Evolutionary conservation across 2,113 vertebrate species (phyloP), one percentile per base, ranked within the genome.

Genomic region (Manacus vitellinus): DNA sequence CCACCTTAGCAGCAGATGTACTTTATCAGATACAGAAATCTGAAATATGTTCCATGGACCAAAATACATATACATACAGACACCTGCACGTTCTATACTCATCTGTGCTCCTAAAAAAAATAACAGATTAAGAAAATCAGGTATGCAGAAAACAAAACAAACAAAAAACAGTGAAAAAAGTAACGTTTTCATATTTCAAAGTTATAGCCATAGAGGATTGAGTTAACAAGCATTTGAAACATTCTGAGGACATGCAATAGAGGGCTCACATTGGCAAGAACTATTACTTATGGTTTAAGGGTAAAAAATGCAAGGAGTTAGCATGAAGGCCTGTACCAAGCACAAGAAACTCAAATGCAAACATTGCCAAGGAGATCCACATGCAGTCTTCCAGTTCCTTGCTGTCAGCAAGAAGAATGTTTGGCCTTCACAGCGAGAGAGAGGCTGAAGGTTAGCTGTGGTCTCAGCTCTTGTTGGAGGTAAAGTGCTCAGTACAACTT

Each of bases 401-500:
- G 15, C 35, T 73, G 19, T 4, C 17, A 30, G 39, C 30, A 80
- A 82, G 49, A 65, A 82, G 14, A 79, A 79, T 4, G 3, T 17
- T 49, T 49, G 30, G 14, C 28, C 33, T 58, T 79, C n/a, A 2
- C 2, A 1, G 31, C 4, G 0, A 72, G n/a, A 47, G 4, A 20
- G 49, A 74, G 63, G 71, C 0, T 58, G 56, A 27, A 79, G 46
- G 55, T 77, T 46, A 66, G 59, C 31, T 74, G 61, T 7, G 5
- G 16, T n/a, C 39, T 77, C 17, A 51, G 39, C 4, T 59, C 49
- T 43, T 49, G 28, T 41, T 62, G n/a, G 18, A 77, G 8, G 23
- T 30, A 6, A 87, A 62, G n/a, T 0, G 0, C 31, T 47, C 63
- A 16, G 10, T 12, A 52, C 4, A 30, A 16, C 4, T 43, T 19